Evolutionary conservation across 2,888 invertebrate species (phyloP), one percentile per base, ranked within the genome.

Genomic region (Crioceris asparagi): DNA sequence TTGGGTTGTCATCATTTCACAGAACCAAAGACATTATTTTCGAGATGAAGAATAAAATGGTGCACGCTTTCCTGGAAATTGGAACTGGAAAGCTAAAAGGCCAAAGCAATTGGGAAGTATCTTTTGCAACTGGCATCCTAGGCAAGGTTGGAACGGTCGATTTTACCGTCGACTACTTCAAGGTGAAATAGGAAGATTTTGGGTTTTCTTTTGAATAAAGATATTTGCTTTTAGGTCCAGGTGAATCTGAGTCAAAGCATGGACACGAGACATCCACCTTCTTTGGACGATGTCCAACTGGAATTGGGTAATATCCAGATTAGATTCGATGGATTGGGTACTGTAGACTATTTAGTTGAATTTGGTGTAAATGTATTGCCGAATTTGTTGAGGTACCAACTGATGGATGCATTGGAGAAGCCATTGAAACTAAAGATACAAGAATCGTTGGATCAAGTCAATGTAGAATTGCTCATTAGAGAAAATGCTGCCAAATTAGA

Each of bases 261-360:
- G 48, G 86, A 90, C 55, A 82, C 83, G 0, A 71, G 83, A 40
- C 71, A 83, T 43, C 74, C 72, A 14, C 82, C 86, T 0, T 65
- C 70, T 44, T 71, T 88, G 27, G 77, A 79, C 49, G 77, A 80
- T 47, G 66, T 90, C 21, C 79, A 87, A 55, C 66, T 90, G 35
- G 84, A 85, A 59, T 32, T 54, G 12, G 54, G 54, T 2, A 87
- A 88, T 56, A 84, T 88, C 48, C 86, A 87, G 62, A 74, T 86
- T 4, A 71, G 86, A 15, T 81, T 83, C 51, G 76, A 86, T 50
- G 91, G 91, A 0, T 81, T 87, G 1, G 88, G 91, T n/a, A 85
- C 86, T 1, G 46, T 84, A 11, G 91, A 92, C 63, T 90, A 88
- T 55, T 56, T 81, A 1, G 67, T 88, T 41, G 91, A 92, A 64